Base-by-base conservation (phyloP, 2,113 vertebrate species). In the Pyxicephalus adspersus region DNA sequence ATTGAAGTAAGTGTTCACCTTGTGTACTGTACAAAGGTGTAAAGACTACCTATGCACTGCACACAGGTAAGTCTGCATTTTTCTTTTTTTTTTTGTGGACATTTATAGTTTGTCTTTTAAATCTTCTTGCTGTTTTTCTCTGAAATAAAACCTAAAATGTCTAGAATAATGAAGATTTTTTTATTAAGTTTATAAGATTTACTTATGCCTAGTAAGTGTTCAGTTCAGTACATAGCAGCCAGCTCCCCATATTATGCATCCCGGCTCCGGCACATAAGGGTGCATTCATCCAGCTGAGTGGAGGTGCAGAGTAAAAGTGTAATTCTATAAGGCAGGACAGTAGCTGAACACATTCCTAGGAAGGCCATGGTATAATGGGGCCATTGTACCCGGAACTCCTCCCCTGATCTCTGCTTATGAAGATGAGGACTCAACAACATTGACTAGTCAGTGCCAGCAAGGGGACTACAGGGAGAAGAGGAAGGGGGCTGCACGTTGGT, bases 361-460 rank as follows among this genome's bases (percentile, higher is more conserved):
- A 45, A 67, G 51, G 52, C 11, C 60, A 64, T 72, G 67, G 68
- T 74, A 81, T 73, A 81, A 81, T 64, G 68, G 68, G 79, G 58
- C 58, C 79, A 73, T 81, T 81, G 60, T 81, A 63, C 50, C 55
- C 38, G 64, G 18, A 25, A 29, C 79, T 72, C 67, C 79, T 29
- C 60, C 70, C 77, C 81, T 63, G n/a, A 73, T 64, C 68, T 73
- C 68, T 65, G 63, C 68, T 65, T 16, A 74, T 25, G 28, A 60
- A 31, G 65, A 78, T 51, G 70, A 63, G 28, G 54, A 16, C 77
- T 64, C n/a, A 25, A 23, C 57, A 57, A 63, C 38, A 81, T 64
- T 57, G 50, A 65, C 26, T 45, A 81, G 68, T 28, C 68, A 73
- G 71, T 72, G 60, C 70, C 79, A 81, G 67, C 11, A 80, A 57